Percentiles rank a stretch among this genome's conserved stretches.
These are phyloP conservation scores for Fragum sueziense DNA, from an alignment of 2,888 invertebrate genomes.

Conservation along the genomic window DNA sequence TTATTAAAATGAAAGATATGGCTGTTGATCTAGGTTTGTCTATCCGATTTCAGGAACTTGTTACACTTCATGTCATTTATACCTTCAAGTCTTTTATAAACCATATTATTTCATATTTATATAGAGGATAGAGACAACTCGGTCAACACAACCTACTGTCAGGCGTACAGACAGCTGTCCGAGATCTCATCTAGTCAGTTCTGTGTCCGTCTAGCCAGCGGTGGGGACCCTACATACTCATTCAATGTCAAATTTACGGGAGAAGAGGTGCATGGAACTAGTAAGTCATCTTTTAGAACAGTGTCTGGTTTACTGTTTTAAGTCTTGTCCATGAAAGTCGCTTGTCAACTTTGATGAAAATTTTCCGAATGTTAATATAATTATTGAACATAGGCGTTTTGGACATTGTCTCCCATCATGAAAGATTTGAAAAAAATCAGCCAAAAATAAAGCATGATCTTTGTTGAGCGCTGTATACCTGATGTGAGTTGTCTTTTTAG, in stretches of 20 bases:
- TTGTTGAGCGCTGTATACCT: no score
- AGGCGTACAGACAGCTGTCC: conserved; percentile 79
- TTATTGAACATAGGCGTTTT: not conserved
- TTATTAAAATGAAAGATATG: no score
- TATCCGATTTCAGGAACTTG: no score
- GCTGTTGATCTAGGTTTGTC: no score
- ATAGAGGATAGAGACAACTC: conserved; percentile 63
- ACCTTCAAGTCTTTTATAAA: no score
- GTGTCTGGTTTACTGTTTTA: not conserved
- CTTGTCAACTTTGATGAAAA: not conserved
- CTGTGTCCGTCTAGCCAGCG: conserved; percentile 81
- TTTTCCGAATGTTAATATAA: not conserved
- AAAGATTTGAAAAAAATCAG: no score
- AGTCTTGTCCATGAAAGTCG: not conserved
- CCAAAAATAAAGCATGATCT: no score
- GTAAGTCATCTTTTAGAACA: conserved; percentile 74
- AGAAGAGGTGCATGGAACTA: conserved; percentile 82
- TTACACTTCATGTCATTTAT: no score
- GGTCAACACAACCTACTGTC: conserved; percentile 75
- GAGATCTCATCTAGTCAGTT: conserved; percentile 79
- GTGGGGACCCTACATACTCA: conserved; percentile 82
- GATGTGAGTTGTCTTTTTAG: no score
- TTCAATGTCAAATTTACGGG: conserved; percentile 81
- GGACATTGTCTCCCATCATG: no score
- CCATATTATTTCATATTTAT: no score